A percentile compares a stretch with the other conserved stretches of the same genome.
phyloP scores from a whole-genome alignment of 64 coral and sea anemone species.

The Stichodactyla helianthus region DNA sequence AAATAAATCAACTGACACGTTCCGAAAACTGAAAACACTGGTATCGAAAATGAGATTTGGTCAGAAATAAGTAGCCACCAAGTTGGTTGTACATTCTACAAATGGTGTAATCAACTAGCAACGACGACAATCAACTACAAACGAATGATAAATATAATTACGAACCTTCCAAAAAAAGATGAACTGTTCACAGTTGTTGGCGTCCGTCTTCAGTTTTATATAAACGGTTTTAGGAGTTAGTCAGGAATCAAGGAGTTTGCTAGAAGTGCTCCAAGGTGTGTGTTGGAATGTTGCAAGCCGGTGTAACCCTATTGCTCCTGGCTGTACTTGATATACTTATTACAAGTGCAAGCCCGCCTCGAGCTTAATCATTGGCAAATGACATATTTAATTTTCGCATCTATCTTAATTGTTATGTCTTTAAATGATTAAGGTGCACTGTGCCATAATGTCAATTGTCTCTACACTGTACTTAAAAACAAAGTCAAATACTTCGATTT shows the following conservation, averaged over 20 bases:
- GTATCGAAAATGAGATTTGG: neutral
- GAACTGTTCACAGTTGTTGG: neutral
- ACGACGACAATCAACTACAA: neutral
- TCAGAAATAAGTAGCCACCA: neutral
- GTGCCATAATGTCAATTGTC: neutral
- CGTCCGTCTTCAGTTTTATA: no score
- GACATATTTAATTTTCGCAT: constrained; percentile 95
- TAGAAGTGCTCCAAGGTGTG: constrained; percentile 24
- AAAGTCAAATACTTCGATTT: neutral
- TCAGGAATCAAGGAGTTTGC: no score
- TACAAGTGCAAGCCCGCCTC: constrained; percentile 26
- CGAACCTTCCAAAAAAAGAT: neutral
- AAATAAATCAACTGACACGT: neutral
- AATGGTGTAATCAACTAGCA: constrained; percentile 3
- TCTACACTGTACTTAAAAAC: neutral
- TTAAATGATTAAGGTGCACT: constrained; percentile 62
- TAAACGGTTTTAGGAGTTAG: no score
- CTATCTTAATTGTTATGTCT: constrained; percentile 92
- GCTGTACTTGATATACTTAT: constrained; percentile 65
- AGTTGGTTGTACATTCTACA: neutral
- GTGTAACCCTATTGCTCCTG: constrained; percentile 58
- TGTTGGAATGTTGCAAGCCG: constrained; percentile 25
- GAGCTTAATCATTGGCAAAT: constrained; percentile 91
- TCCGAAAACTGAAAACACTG: neutral
- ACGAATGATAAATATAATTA: neutral